phyloP scores from a whole-genome alignment of 1,140 invertebrate genomes.

The Drosophila saltans region DNA sequence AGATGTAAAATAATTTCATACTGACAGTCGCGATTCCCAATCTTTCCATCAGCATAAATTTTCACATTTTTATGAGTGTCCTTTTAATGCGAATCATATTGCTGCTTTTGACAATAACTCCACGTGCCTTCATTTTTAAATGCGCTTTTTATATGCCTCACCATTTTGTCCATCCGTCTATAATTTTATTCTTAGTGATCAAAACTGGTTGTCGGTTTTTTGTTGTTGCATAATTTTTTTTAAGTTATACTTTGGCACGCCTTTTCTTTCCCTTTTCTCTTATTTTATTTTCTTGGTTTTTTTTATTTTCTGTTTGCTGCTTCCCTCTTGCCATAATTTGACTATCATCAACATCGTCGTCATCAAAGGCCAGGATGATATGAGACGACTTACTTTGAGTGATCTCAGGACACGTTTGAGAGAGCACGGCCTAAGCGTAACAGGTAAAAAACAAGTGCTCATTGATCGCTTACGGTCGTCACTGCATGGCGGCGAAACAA shows the following conservation, averaged over 20 bases:
- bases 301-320: slow-evolving; percentile 50
- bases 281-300: slow-evolving; percentile 59
- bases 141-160: too few species aligned
- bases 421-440: slow-evolving; percentile 59
- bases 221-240: too few species aligned
- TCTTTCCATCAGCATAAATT: too few species aligned
- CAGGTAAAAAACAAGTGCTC: slow-evolving; percentile 63
- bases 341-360: slow-evolving; percentile 10
- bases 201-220: too few species aligned
- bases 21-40: too few species aligned
- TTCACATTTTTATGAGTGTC: too few species aligned
- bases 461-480: slow-evolving; percentile 63
- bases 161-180: too few species aligned
- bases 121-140: too few species aligned
- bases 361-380: slow-evolving; percentile 54
- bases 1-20: too few species aligned
- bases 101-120: too few species aligned
- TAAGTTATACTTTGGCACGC: background rate
- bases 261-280: slow-evolving; percentile 45
- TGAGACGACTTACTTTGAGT: slow-evolving; percentile 59
- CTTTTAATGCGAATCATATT: too few species aligned
- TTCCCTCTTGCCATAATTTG: slow-evolving; percentile 33
- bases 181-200: too few species aligned
- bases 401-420: slow-evolving; percentile 68
- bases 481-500: slow-evolving; percentile 8